A percentile compares a stretch with the other conserved stretches of the same genome.
phyloP scores from a whole-genome alignment of 2,888 invertebrate species.

The Lobophora halterata region DNA sequence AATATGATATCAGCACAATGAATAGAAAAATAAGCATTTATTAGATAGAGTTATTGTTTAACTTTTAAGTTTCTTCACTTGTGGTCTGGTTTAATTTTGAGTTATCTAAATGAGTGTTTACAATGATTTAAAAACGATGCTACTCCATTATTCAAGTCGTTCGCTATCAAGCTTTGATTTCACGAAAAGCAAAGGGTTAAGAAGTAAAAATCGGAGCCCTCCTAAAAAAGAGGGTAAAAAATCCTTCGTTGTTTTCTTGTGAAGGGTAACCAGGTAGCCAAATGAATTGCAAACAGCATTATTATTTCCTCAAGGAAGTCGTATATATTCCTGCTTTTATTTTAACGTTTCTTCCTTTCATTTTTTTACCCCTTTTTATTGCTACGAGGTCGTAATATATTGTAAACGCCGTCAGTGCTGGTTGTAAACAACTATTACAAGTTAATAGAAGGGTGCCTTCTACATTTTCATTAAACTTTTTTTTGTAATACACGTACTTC shows the following conservation, averaged over 20 bases:
- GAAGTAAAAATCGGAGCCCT: constrained; percentile 67
- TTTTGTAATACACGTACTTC: too few species aligned
- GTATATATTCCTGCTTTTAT: constrained; percentile 80
- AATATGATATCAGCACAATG: too few species aligned
- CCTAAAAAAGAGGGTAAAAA: constrained; percentile 62
- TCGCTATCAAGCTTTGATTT: constrained; percentile 70
- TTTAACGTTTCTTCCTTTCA: constrained; percentile 76
- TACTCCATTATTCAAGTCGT: constrained; percentile 39
- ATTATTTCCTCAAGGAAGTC: constrained; percentile 81
- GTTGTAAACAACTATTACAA: constrained; percentile 79
- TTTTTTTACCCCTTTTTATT: constrained; percentile 79
- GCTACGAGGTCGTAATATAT: constrained; percentile 77
- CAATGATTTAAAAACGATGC: constrained; percentile 24
- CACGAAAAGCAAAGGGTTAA: constrained; percentile 66
- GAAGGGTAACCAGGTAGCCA: constrained; percentile 77
- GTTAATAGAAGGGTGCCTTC: constrained; percentile 58
- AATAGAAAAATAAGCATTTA: too few species aligned
- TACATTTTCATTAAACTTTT: constrained; percentile 28
- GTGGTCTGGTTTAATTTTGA: too few species aligned
- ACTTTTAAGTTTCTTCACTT: too few species aligned
- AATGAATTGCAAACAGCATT: constrained; percentile 82
- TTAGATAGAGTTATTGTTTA: too few species aligned
- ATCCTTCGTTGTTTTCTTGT: constrained; percentile 68
- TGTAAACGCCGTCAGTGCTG: constrained; percentile 72
- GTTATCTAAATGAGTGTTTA: too few species aligned